Evolutionary conservation across 2,888 invertebrate genomes (phyloP).

Genomic region (Acrocyrtus sp.): DNA sequence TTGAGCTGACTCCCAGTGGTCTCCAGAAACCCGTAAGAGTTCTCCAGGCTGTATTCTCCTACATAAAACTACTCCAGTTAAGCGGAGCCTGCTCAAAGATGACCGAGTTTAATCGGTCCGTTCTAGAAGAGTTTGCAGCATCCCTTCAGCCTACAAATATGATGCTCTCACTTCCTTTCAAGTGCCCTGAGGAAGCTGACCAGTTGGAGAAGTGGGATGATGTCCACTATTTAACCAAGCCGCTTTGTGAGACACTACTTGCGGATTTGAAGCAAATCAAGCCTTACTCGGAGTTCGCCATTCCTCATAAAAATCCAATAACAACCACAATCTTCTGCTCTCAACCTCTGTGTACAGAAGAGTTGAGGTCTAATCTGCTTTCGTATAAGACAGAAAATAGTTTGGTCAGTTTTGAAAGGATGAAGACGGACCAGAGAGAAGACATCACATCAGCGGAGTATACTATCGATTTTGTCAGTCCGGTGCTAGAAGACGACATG

Average conservation of each 20-base stretch:
- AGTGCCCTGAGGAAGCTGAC: background rate
- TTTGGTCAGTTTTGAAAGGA: slow-evolving; percentile 14
- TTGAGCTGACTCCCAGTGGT: slow-evolving; percentile 15
- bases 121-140: slow-evolving; percentile 12
- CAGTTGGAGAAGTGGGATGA: slow-evolving; percentile 4
- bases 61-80: slow-evolving; percentile 22
- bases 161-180: slow-evolving; percentile 1
- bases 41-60: background rate
- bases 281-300: background rate
- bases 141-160: background rate
- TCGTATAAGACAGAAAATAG: slow-evolving; percentile 9
- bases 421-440: slow-evolving; percentile 8
- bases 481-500: slow-evolving; percentile 14
- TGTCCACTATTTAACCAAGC: slow-evolving; percentile 1
- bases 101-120: background rate
- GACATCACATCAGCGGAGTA: slow-evolving; percentile 16
- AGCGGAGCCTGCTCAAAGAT: no score
- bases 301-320: slow-evolving; percentile 17
- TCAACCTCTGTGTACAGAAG: background rate
- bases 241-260: background rate
- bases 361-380: slow-evolving; percentile 3
- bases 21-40: background rate
- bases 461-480: background rate
- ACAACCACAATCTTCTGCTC: slow-evolving; percentile 4
- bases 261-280: background rate